These are phyloP conservation scores for Simalia tracyae DNA, from an alignment of 2,797 vertebrate genomes.

Conservation along the genomic window DNA sequence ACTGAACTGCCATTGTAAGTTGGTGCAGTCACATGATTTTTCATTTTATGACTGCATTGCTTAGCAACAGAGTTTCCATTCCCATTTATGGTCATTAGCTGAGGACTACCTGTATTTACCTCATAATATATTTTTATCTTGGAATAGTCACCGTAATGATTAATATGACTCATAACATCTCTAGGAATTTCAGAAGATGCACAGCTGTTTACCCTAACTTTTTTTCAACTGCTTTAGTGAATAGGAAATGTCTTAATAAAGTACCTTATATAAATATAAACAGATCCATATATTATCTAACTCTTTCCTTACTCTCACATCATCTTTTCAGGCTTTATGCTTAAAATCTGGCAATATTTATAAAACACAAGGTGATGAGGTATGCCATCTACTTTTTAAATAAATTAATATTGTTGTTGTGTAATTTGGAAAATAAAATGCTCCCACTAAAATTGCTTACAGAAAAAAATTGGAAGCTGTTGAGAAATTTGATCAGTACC, in stretches of 20 bases:
- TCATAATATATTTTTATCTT: constrained; percentile 8
- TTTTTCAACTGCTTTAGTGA: background rate
- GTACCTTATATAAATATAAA: constrained; percentile 8
- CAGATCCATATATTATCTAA: background rate
- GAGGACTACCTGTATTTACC: background rate
- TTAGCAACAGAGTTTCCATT: background rate
- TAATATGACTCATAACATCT: constrained; percentile 18
- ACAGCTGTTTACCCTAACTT: background rate
- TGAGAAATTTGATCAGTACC: constrained; percentile 3
- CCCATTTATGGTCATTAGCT: background rate
- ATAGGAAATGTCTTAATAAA: constrained; percentile 14
- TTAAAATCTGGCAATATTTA: background rate
- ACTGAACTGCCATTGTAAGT: background rate
- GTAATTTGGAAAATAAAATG: background rate
- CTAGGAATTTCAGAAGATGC: constrained; percentile 18
- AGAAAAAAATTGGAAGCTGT: background rate
- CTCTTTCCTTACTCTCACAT: background rate
- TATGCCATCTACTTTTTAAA: background rate
- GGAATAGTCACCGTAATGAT: background rate
- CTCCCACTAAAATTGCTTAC: background rate
- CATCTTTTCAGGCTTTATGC: background rate
- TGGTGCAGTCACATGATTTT: background rate
- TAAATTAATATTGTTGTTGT: constrained; percentile 1
- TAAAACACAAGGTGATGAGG: constrained; percentile 4
- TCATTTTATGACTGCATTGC: background rate